phyloP scores from a whole-genome alignment of 2,113 vertebrate species.

The Tyto alba region DNA sequence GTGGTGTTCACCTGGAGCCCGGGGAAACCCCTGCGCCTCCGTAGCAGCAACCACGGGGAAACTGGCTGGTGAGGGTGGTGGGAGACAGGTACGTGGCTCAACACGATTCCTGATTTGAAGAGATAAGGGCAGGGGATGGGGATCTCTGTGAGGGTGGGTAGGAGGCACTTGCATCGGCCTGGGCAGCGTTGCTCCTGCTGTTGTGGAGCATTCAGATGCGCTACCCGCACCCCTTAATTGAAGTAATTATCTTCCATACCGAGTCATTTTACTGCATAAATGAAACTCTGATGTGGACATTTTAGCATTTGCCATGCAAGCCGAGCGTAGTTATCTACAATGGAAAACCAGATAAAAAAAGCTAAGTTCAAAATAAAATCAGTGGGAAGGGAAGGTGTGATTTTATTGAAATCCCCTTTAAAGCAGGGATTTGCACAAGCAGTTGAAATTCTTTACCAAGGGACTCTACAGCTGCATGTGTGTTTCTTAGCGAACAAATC shows the following conservation, averaged over 20 bases:
- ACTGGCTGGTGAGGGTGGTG: neutral
- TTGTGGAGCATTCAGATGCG: neutral
- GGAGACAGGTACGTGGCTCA: neutral
- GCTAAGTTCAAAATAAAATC: neutral
- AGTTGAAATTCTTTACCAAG: neutral
- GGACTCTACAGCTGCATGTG: neutral
- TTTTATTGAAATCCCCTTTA: neutral
- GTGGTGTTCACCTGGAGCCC: neutral
- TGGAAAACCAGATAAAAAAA: neutral
- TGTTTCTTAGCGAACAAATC: neutral
- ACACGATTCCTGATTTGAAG: neutral
- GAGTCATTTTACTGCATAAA: neutral
- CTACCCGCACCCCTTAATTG: neutral
- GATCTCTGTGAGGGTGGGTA: neutral
- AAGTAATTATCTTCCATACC: neutral
- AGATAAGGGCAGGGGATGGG: neutral
- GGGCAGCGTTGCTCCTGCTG: neutral
- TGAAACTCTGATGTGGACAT: neutral
- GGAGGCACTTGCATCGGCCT: neutral
- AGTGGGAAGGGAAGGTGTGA: neutral
- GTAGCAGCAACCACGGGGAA: neutral
- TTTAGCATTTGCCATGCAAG: neutral
- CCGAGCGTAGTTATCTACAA: neutral
- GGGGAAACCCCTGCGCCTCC: neutral
- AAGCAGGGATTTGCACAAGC: neutral